Conservation (phyloP, 2,797 vertebrate genomes). For the Coccyzus lansbergi region DNA sequence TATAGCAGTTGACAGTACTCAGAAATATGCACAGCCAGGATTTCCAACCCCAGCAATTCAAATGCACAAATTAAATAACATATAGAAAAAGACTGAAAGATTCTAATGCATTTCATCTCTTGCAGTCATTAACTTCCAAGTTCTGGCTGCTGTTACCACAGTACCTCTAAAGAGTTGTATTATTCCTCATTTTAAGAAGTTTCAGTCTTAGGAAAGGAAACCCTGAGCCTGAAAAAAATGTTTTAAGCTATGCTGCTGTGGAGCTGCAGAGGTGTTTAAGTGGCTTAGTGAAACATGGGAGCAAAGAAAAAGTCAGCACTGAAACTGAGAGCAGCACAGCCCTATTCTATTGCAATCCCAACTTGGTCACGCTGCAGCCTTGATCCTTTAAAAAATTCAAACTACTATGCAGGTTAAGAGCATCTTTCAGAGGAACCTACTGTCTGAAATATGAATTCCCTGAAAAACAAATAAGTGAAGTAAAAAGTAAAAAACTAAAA, state of each 20-base stretch:
- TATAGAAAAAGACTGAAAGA: not conserved
- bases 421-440: not conserved
- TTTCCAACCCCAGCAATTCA: not conserved
- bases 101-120: not conserved
- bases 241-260: not conserved
- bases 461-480: not conserved
- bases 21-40: not conserved
- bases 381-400: not conserved
- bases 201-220: not conserved
- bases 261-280: not conserved
- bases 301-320: not conserved
- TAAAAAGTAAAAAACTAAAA: not conserved
- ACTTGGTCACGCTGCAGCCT: not conserved
- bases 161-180: not conserved
- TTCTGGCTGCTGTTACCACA: not conserved
- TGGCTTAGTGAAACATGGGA: not conserved
- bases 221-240: not conserved
- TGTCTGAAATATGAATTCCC: not conserved
- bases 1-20: not conserved
- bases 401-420: not conserved
- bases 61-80: not conserved
- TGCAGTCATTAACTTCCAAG: not conserved
- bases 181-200: not conserved
- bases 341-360: not conserved
- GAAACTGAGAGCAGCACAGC: not conserved